Evolutionary conservation across 2,797 vertebrate genomes (phyloP), one percentile per base, ranked within the genome.

Genomic region (Peromyscus melanophrys): DNA sequence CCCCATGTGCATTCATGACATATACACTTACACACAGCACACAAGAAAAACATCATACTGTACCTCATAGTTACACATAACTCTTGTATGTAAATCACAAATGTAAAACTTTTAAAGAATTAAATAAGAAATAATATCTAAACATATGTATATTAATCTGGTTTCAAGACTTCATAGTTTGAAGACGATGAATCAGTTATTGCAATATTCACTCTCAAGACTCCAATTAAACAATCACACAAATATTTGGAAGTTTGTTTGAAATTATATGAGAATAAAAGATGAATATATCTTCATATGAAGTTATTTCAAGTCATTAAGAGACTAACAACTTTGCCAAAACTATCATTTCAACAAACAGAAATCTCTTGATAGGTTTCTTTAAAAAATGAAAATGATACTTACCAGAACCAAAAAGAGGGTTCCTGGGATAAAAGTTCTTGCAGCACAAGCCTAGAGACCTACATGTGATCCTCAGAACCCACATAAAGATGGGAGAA

Each of bases 261-360:
- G 27, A 31, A 57, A 61, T 85, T 81, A n/a, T 67, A 0, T 73
- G 46, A 92, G 61, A 86, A 29, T 29, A 13, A 57, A 77, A 95
- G 17, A 23, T 23, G 10, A 77, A 21, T 57, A 29, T 52, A 55
- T 76, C 27, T 59, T 92, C 81, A 63, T 8, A 34, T 61, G 13
- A 89, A 81, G 80, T 49, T 82, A 97, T 63, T 73, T 57, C 21
- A 87, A 77, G 46, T 65, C 19, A 19, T 19, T 84, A 67, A 29
- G 89, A 95, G 31, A 85, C 84, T 46, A 65, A 89, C 92, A 31
- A 0, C 3, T 23, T 69, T 81, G 6, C 16, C 92, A 67, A 84
- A 92, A 76, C 49, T 88, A 92, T 57, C 19, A 77, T 65, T 43
- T n/a, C 12, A 49, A 31, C 43, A 87, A 92, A 78, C 40, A 46